Conservation (phyloP, 2,888 invertebrate species). For the Philonicus albiceps region DNA sequence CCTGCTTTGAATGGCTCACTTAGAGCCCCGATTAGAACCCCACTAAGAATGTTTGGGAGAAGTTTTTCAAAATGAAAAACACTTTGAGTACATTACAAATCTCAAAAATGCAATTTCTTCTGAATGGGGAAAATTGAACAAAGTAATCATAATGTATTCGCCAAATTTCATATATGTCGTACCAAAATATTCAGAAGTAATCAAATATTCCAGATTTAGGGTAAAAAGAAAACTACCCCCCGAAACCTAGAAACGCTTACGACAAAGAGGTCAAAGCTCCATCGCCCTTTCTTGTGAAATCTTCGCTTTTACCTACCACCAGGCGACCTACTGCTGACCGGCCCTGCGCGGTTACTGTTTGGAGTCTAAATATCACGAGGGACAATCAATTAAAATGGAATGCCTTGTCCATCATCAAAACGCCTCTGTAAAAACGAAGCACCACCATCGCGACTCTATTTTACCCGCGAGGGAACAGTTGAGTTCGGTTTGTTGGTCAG, state of each 20-base stretch:
- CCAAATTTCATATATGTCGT: background rate
- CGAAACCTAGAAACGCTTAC: background rate
- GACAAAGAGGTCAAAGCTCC: conserved; percentile 10
- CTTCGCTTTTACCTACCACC: background rate
- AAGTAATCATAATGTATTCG: background rate
- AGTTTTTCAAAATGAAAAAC: too few species aligned
- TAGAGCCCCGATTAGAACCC: too few species aligned
- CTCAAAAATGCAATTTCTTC: too few species aligned
- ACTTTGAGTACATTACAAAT: too few species aligned
- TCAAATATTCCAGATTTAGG: background rate
- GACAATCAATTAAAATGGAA: conserved; percentile 9
- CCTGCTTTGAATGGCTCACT: too few species aligned
- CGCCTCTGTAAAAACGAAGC: background rate
- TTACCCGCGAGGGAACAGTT: background rate
- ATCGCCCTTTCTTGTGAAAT: background rate
- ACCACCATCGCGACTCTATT: background rate
- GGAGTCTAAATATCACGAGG: background rate
- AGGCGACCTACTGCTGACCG: background rate
- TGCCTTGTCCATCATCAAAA: conserved; percentile 20
- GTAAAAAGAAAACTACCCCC: background rate
- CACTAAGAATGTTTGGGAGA: too few species aligned
- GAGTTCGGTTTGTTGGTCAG: background rate
- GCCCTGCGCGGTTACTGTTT: background rate
- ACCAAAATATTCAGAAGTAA: background rate
- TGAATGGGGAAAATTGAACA: too few species aligned